Conservation (phyloP, 2,888 invertebrate genomes). For the Chydorus sphaericus region DNA sequence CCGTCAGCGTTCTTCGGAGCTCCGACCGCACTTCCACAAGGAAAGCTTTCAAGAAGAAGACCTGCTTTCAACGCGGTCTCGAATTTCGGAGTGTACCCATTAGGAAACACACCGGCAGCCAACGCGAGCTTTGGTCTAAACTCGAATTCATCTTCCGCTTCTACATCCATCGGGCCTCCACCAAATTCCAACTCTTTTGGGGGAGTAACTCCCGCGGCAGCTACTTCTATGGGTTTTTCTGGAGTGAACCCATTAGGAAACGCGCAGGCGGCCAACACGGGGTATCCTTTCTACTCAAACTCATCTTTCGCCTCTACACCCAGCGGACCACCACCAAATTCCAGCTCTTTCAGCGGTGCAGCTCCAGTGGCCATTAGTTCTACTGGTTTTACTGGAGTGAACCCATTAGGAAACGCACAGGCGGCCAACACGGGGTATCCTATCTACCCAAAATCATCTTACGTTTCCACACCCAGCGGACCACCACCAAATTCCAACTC, state of each 20-base stretch:
- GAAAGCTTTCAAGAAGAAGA: no score
- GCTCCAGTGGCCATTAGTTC: no score
- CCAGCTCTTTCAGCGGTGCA: no score
- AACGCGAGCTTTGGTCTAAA: neutral
- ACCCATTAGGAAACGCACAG: no score
- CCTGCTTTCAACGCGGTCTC: constrained; percentile 5
- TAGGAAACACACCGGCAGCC: neutral
- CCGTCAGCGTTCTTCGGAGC: constrained; percentile 4
- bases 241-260: no score
- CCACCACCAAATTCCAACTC: constrained; percentile 8
- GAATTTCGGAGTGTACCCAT: constrained; percentile 9
- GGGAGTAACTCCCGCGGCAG: constrained; percentile 4
- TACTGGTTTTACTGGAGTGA: no score
- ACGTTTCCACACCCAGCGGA: constrained; percentile 7
- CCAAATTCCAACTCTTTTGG: constrained; percentile 10
- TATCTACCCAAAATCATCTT: no score
- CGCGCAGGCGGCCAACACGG: no score
- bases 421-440: no score
- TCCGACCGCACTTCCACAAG: neutral
- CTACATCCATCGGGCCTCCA: neutral
- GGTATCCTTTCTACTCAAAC: no score
- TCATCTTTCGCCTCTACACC: no score
- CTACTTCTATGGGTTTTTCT: no score
- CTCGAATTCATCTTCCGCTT: neutral
- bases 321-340: constrained; percentile 6